Evolutionary conservation across 2,113 vertebrate genomes (phyloP).

Genomic region (Vidua chalybeata): DNA sequence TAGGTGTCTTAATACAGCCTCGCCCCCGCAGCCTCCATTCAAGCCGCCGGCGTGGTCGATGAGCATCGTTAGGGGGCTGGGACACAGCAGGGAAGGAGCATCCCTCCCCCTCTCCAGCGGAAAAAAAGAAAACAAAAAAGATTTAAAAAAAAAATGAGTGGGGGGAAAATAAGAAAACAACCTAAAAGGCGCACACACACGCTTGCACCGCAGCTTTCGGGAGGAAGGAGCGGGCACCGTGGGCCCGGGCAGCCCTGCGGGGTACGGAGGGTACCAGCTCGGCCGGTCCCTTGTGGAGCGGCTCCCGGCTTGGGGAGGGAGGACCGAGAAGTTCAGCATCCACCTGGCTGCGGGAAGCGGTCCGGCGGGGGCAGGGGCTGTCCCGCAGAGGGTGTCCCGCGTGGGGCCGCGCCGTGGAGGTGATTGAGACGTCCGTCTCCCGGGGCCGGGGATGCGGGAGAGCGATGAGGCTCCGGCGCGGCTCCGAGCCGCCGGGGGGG

Average conservation of each 20-base stretch:
- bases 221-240: background rate
- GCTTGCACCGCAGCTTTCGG: background rate
- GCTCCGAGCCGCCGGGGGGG: background rate
- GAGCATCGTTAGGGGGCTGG: background rate
- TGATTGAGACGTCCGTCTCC: constrained; percentile 28
- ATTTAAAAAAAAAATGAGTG: no score
- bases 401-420: background rate
- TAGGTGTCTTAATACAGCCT: constrained; percentile 79
- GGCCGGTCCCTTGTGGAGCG: background rate
- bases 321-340: background rate
- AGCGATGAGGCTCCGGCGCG: background rate
- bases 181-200: background rate
- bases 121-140: fast-evolving
- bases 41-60: background rate
- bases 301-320: background rate
- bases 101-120: background rate
- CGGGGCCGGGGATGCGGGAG: background rate
- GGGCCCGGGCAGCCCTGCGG: background rate
- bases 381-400: background rate
- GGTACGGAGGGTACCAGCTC: no score
- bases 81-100: background rate
- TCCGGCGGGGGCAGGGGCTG: background rate
- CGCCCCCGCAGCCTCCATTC: constrained; percentile 4
- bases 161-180: background rate
- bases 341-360: background rate